phyloP scores from a whole-genome alignment of 2,888 invertebrate genomes.

The Tetranychus piercei region DNA sequence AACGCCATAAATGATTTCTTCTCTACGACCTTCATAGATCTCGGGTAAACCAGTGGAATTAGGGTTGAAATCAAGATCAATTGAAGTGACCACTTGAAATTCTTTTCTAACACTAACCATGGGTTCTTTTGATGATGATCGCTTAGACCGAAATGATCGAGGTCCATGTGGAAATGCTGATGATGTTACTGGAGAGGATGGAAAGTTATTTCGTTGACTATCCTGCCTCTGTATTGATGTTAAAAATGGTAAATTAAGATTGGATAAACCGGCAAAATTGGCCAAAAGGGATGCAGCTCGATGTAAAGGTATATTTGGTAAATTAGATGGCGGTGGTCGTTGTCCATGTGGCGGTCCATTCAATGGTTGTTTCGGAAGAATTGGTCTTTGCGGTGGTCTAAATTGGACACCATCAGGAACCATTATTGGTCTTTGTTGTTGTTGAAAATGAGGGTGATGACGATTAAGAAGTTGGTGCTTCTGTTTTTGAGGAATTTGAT shows the following conservation, averaged over 20 bases:
- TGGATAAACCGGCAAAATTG: slow-evolving; percentile 6
- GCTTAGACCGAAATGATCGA: slow-evolving; percentile 23
- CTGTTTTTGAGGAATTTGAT: background rate
- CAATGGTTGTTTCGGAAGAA: too few relatives aligned
- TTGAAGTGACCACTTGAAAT: slow-evolving; percentile 76
- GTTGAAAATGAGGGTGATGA: background rate
- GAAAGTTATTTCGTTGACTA: slow-evolving; percentile 1
- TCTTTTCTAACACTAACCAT: slow-evolving; percentile 61
- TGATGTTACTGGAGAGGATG: background rate
- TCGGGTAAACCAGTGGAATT: slow-evolving; percentile 31
- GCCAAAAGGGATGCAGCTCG: background rate
- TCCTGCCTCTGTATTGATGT: background rate
- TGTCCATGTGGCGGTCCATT: background rate
- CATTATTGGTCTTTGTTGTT: background rate
- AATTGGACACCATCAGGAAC: background rate
- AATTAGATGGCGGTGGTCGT: background rate
- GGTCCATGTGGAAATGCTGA: slow-evolving; percentile 22
- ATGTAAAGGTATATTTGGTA: background rate
- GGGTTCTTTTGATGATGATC: slow-evolving; percentile 22
- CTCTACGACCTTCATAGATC: slow-evolving; percentile 22
- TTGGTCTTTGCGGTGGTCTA: background rate
- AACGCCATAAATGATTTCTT: slow-evolving; percentile 24
- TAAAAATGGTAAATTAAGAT: slow-evolving; percentile 9
- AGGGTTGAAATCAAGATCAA: slow-evolving; percentile 72
- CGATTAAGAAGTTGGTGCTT: background rate